phyloP scores from a whole-genome alignment of 2,113 vertebrate genomes.

The Mohoua ochrocephala region DNA sequence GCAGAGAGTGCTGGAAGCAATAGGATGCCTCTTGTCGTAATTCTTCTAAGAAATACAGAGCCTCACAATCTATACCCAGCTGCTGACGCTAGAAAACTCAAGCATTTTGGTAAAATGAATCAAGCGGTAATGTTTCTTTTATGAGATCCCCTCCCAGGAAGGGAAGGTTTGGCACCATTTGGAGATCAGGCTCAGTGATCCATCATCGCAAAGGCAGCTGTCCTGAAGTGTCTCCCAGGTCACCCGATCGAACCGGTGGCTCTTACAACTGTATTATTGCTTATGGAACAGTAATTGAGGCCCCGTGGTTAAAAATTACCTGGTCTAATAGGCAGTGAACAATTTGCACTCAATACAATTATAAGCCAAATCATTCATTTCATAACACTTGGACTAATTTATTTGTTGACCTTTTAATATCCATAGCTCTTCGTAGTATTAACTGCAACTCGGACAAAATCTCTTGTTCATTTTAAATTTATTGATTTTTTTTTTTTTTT shows the following conservation, averaged over 20 bases:
- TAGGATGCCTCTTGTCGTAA: constrained; percentile 33
- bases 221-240: constrained; percentile 89
- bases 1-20: constrained; percentile 53
- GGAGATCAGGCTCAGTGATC: constrained; percentile 85
- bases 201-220: constrained; percentile 88
- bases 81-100: constrained; percentile 69
- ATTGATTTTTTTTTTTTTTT: constrained; percentile 90
- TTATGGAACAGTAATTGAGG: constrained; percentile 84
- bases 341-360: constrained; percentile 82
- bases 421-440: constrained; percentile 83
- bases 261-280: constrained; percentile 94
- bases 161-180: constrained; percentile 68
- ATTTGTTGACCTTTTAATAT: constrained; percentile 82
- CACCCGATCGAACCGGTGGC: constrained; percentile 87
- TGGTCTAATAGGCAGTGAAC: constrained; percentile 74
- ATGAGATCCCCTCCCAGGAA: constrained; percentile 67
- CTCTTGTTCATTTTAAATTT: constrained; percentile 89
- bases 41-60: constrained; percentile 64
- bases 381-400: constrained; percentile 77
- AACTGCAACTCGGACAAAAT: constrained; percentile 86
- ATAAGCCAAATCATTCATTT: constrained; percentile 81
- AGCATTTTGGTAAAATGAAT: constrained; percentile 76
- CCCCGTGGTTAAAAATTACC: constrained; percentile 77
- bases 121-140: constrained; percentile 75
- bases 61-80: constrained; percentile 59